Evolutionary conservation across 2,888 invertebrate species (phyloP).

Genomic region (Tiphia femorata): DNA sequence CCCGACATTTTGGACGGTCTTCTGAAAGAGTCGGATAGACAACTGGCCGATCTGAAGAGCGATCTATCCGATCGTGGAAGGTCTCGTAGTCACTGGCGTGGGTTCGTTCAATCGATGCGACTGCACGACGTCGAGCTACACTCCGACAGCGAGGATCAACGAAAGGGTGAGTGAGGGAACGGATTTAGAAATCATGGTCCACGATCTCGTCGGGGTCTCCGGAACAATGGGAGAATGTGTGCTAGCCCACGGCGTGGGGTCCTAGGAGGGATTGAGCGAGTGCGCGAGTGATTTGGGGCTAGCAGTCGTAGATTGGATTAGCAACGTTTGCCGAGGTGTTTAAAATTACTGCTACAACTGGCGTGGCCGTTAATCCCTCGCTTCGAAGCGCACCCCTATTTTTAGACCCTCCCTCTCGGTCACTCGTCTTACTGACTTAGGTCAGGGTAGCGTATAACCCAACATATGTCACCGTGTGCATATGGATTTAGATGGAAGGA

Average conservation of each 20-base stretch:
- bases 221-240: neutral
- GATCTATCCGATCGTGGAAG: slow-evolving; percentile 50
- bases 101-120: slow-evolving; percentile 60
- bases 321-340: slow-evolving; percentile 39
- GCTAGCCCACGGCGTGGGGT: neutral
- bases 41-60: slow-evolving; percentile 52
- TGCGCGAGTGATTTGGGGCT: neutral
- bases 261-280: neutral
- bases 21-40: slow-evolving; percentile 56
- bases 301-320: slow-evolving; percentile 39
- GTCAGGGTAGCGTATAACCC: slow-evolving; percentile 50
- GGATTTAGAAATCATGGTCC: neutral
- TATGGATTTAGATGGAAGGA: slow-evolving; percentile 41
- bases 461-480: slow-evolving; percentile 52
- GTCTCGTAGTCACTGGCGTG: slow-evolving; percentile 56
- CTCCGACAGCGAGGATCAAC: slow-evolving; percentile 60
- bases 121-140: slow-evolving; percentile 58
- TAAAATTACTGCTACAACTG: slow-evolving; percentile 40
- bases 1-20: slow-evolving; percentile 61
- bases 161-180: slow-evolving; percentile 49
- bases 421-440: slow-evolving; percentile 39
- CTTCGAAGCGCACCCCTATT: slow-evolving; percentile 46
- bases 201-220: neutral
- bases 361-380: slow-evolving; percentile 40
- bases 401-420: slow-evolving; percentile 35